Percentiles rank a stretch among this genome's conserved stretches.
Evolutionary conservation across 2,888 invertebrate species (phyloP).

Genomic region (Anthrax anthrax): DNA sequence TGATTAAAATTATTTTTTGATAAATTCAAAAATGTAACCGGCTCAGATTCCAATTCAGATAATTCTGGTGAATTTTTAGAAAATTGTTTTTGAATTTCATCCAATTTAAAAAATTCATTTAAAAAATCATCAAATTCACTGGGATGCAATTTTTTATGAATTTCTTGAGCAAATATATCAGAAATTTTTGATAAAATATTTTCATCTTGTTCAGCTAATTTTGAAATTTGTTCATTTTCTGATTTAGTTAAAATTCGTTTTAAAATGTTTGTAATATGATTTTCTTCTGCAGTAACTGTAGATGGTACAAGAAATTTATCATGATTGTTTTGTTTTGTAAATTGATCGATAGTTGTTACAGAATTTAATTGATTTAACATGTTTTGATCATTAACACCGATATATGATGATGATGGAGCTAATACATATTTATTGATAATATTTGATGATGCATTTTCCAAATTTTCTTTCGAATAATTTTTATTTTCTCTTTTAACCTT

Average conservation of each 20-base stretch:
- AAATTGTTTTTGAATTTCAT: not conserved
- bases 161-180: not conserved
- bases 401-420: not conserved
- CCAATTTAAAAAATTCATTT: not conserved
- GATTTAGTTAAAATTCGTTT: not conserved
- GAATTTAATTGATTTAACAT: not conserved
- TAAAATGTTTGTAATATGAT: not conserved
- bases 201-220: not conserved
- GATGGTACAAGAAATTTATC: too few species aligned
- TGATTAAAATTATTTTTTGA: not conserved
- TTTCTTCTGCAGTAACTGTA: not conserved
- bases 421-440: not conserved
- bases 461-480: not conserved
- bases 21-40: too few species aligned
- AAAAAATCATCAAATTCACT: not conserved
- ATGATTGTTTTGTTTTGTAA: too few species aligned
- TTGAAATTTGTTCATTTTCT: not conserved
- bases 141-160: not conserved
- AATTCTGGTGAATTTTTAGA: not conserved
- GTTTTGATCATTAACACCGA: not conserved
- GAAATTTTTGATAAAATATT: not conserved
- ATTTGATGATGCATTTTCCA: not conserved
- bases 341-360: not conserved
- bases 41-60: not conserved
- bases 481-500: not conserved